Conservation (phyloP, 1,140 invertebrate genomes). For the Drosophila prosaltans region DNA sequence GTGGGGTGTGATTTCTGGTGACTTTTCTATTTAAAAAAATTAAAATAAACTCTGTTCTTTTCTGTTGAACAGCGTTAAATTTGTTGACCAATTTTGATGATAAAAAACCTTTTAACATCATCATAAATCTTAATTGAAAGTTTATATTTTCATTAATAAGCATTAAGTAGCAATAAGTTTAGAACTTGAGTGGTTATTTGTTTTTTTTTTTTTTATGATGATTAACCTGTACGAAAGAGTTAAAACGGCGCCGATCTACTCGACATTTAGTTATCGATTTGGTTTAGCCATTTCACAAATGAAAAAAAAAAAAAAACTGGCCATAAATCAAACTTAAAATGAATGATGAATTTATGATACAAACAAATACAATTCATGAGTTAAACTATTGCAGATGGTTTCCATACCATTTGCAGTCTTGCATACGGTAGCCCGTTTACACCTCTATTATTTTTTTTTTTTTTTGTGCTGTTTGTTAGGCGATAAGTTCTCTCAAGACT, state of each 20-base stretch:
- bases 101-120: constrained; percentile 75
- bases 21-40: neutral
- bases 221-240: constrained; percentile 34
- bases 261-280: constrained; percentile 52
- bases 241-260: constrained; percentile 56
- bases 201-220: constrained; percentile 24
- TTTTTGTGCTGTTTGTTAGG: constrained; percentile 23
- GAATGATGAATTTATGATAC: constrained; percentile 78
- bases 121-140: constrained; percentile 66
- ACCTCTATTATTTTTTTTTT: constrained; percentile 59
- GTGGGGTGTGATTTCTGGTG: constrained; percentile 27
- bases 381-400: constrained; percentile 11
- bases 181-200: constrained; percentile 6
- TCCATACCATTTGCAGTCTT: constrained; percentile 48
- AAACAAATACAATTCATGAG: neutral
- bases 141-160: constrained; percentile 70
- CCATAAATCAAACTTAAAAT: constrained; percentile 68
- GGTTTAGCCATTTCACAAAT: constrained; percentile 44
- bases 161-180: constrained; percentile 50
- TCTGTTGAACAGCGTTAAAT: too few species aligned
- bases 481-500: constrained; percentile 39
- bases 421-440: constrained; percentile 45
- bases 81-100: neutral
- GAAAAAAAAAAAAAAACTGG: neutral
- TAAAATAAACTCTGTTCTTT: neutral